Percentiles rank a stretch among this genome's conserved stretches.
Conservation (phyloP, 53 echinoderm and acorn worm genomes). For the Mesocentrotus franciscanus region DNA sequence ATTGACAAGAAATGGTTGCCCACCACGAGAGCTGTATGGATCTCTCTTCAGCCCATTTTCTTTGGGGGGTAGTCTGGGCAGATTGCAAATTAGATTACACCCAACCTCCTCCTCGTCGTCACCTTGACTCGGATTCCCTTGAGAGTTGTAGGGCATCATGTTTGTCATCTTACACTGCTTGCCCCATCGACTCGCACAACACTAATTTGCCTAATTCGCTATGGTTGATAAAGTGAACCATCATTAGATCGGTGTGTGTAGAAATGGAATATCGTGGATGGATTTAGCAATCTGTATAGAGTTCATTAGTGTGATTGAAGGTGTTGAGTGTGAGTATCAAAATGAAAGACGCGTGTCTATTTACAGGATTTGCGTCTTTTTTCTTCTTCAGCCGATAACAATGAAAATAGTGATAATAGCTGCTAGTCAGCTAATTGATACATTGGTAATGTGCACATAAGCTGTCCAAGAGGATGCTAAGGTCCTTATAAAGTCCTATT, state of each 20-base stretch:
- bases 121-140: constrained; percentile 34
- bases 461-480: no score
- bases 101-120: constrained; percentile 24
- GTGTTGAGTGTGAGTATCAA: neutral
- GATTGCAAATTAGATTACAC: constrained; percentile 51
- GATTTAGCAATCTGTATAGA: neutral
- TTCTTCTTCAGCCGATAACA: no score
- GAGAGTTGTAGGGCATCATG: constrained; percentile 44
- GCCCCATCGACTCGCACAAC: neutral
- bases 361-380: no score
- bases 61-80: constrained; percentile 8
- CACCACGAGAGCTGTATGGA: neutral
- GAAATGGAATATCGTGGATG: neutral
- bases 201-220: constrained; percentile 2
- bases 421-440: no score
- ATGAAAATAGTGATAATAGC: no score
- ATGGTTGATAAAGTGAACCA: neutral
- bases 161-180: constrained; percentile 22
- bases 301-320: neutral
- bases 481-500: no score
- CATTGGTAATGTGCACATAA: no score
- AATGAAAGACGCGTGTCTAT: no score
- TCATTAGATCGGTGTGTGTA: neutral
- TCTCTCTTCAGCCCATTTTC: neutral
- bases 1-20: neutral